Base-by-base conservation (phyloP, 2,888 invertebrate species). In the Mythimna loreyi region DNA sequence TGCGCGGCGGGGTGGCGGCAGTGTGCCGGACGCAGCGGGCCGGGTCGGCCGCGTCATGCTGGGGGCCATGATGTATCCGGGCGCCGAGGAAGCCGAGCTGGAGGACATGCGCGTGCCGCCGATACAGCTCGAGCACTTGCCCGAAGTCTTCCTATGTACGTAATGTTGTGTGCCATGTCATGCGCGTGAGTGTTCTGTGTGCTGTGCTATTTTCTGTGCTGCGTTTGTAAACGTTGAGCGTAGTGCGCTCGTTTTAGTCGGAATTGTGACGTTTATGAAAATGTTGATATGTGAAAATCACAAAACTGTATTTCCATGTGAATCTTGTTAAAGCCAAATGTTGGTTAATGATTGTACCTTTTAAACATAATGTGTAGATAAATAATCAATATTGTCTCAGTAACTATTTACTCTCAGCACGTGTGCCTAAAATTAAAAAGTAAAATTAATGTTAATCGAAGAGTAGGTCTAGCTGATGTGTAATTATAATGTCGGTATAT, bases 61-160 rank as follows among this genome's bases (percentile, higher is more conserved):
- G 90, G 96, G 96, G 88, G 90, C 96, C 85, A 96, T 96, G 96
- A 96, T 96, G 96, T 96, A 93, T 89, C 95, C 94, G 81, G 91
- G 91, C 80, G 89, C 89, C 78, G 94, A 95, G 81, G 92, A 92
- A 78, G 80, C 89, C 25, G 92, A 92, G 74, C 90, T 95, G 75
- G 94, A 96, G 89, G 96, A 96, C 91, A 96, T 97, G 94, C 96
- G 97, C 89, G 97, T 97, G 84, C 97, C 97, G 76, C 97, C 97
- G 84, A 97, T 97, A 86, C 97, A 97, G 89, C 95, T 97, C 82
- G 97, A 97, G 91, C 97, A 97, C 90, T 96, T 97, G 87, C 97
- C 97, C 47, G 97, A 97, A 93, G 97, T 97, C 94, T 96, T 97
- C 86, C 92, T 97, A 92, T 97, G 97, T 97, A 97, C 96, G 97